Evolutionary conservation across 1,140 invertebrate species (phyloP), one percentile per base, ranked within the genome.

Genomic region (Drosophila insularis): DNA sequence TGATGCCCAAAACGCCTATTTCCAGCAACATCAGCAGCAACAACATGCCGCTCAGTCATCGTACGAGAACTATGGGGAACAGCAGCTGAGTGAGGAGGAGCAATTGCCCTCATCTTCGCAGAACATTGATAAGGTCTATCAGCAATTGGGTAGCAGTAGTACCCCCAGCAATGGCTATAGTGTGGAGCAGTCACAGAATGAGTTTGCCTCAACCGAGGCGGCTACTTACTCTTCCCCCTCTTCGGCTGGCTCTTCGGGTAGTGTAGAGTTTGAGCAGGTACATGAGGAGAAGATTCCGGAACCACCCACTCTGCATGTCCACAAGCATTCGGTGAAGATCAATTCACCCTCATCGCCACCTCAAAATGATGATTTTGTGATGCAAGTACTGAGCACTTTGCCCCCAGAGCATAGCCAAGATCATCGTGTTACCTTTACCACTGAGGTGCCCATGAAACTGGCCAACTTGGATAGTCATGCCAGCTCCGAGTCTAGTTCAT

Each of bases 1-100:
- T 46, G 86, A 91, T 63, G 90, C 90, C 1, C 90, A 91, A 68
- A 91, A 90, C 39, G 74, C 81, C 13, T 90, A 91, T 68, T 90
- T 84, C 66, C 89, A 91, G 64, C 89, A 91, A 65, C 84, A 89
- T 60, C 86, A 87, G 35, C 84, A 85, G 37, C 79, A 84, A 31
- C 77, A 84, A 58, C 69, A 81, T 10, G 61, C 75, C 1, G 73
- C 68, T 1, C 78, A 68, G 8, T 74, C 77, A 27, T 81, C 81
- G 4, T 85, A 85, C 59, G 81, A 87, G 56, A 78, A 39, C 50
- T 84, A 78, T 40, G 76, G 71, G 2, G 78, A 78, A 1, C 74
- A 76, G 7, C 61, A 68, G 2, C 35, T 87, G 17, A 81, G 68
- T 14, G 82, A 76, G 6, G 79, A 85, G 63, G 79, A 85, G 63